Evolutionary conservation across 2,888 invertebrate species (phyloP).

Genomic region (Drosophila meridiana): DNA sequence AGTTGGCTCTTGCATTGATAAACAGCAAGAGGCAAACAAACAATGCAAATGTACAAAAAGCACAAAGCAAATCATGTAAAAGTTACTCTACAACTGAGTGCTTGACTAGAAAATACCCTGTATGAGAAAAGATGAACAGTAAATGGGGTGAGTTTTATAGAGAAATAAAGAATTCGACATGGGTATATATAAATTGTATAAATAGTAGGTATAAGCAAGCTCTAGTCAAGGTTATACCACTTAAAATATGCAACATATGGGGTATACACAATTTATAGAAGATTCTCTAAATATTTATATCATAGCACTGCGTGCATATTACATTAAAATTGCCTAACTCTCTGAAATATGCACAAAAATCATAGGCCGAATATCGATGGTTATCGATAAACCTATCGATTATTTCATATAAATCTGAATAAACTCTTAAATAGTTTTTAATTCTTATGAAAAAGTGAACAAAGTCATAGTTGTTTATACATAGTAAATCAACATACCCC

Average conservation of each 20-base stretch:
- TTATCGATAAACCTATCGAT: background rate
- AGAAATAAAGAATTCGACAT: background rate
- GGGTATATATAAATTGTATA: background rate
- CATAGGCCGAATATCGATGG: background rate
- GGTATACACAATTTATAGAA: background rate
- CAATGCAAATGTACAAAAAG: constrained; percentile 44
- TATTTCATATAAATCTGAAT: background rate
- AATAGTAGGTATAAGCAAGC: background rate
- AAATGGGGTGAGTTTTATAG: background rate
- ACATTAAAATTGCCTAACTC: background rate
- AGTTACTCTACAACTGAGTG: background rate
- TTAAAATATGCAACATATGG: background rate
- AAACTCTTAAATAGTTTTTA: no score
- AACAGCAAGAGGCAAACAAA: constrained; percentile 44
- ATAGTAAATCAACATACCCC: no score
- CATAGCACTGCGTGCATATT: background rate
- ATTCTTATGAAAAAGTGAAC: background rate
- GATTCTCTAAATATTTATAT: background rate
- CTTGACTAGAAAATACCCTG: constrained; percentile 1
- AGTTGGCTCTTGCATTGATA: constrained; percentile 54
- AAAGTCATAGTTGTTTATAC: background rate
- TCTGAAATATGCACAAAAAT: background rate
- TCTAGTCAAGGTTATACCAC: background rate
- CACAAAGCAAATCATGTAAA: constrained; percentile 2
- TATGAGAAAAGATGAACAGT: background rate